Evolutionary conservation across 2,888 invertebrate genomes (phyloP).

Genomic region (Iselma pallidipennis): DNA sequence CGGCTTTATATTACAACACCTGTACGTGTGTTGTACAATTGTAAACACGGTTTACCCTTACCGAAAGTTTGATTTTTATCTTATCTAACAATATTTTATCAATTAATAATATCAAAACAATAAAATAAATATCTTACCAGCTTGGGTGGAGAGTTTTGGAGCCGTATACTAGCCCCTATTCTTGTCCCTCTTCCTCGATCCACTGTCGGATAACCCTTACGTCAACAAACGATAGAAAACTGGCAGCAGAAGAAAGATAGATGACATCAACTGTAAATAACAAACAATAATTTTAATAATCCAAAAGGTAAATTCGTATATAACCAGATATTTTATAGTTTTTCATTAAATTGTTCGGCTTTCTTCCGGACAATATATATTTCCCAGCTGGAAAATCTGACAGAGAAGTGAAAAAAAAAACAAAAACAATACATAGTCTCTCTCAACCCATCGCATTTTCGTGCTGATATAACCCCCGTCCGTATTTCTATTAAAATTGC

Average conservation of each 20-base stretch:
- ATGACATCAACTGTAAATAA: constrained; percentile 37
- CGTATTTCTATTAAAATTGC: constrained; percentile 49
- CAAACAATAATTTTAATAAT: constrained; percentile 41
- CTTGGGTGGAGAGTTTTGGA: not conserved
- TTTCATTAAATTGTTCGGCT: constrained; percentile 43
- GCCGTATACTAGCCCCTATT: constrained; percentile 21
- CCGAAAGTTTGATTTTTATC: not conserved
- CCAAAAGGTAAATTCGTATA: constrained; percentile 33
- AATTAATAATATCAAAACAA: not conserved
- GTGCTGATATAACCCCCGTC: constrained; percentile 38
- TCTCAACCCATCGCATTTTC: constrained; percentile 37
- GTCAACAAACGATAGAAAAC: constrained; percentile 15
- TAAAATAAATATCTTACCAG: not conserved
- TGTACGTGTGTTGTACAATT: not conserved
- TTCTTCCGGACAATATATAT: constrained; percentile 38
- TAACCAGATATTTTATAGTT: constrained; percentile 43
- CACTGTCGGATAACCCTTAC: constrained; percentile 24
- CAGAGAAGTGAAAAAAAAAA: constrained; percentile 39
- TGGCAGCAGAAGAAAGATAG: constrained; percentile 15
- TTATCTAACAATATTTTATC: not conserved
- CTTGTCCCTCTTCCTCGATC: constrained; percentile 23
- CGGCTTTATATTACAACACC: not conserved
- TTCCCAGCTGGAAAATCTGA: constrained; percentile 41
- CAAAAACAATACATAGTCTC: not conserved
- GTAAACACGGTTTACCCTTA: not conserved